These are phyloP conservation scores for Ailuropoda melanoleuca DNA, from an alignment of 2,113 vertebrate genomes.

Conservation along the genomic window DNA sequence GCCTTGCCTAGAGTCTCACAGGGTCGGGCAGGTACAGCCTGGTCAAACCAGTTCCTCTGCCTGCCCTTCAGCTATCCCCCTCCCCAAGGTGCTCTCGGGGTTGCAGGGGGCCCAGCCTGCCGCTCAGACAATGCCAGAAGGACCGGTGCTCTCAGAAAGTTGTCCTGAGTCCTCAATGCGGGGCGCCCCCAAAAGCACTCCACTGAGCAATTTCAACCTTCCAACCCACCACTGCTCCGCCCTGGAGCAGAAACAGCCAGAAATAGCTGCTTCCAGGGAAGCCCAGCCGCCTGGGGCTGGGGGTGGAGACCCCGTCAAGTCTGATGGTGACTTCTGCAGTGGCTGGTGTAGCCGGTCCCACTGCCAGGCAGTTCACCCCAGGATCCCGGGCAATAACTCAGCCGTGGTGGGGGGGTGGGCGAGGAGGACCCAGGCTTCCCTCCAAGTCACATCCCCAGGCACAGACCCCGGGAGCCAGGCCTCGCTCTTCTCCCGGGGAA, in stretches of 20 bases:
- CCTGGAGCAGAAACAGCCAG: conserved; percentile 56
- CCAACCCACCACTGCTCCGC: conserved; percentile 52
- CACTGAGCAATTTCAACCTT: conserved; percentile 47
- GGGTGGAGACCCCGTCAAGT: conserved; percentile 20
- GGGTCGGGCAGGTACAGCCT: not conserved
- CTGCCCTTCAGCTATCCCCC: accelerated
- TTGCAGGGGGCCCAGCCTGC: not conserved
- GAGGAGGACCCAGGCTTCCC: not conserved
- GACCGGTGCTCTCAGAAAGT: not conserved
- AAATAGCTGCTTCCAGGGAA: conserved; percentile 68
- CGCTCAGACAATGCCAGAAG: not conserved
- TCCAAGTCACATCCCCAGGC: not conserved
- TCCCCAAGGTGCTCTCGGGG: not conserved
- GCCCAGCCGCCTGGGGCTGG: not conserved
- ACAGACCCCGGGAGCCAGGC: not conserved
- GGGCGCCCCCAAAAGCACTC: not conserved
- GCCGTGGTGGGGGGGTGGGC: not conserved
- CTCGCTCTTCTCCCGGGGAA: not conserved
- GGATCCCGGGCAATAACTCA: not conserved
- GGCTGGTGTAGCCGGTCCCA: not conserved
- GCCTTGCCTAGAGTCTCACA: not conserved
- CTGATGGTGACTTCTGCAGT: not conserved
- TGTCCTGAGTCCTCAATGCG: not conserved
- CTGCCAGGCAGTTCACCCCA: not conserved
- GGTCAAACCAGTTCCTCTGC: not conserved